Percentiles rank a stretch among this genome's conserved stretches.
Conservation (phyloP, 2,888 invertebrate species). For the Melangyna quadrimaculata region DNA sequence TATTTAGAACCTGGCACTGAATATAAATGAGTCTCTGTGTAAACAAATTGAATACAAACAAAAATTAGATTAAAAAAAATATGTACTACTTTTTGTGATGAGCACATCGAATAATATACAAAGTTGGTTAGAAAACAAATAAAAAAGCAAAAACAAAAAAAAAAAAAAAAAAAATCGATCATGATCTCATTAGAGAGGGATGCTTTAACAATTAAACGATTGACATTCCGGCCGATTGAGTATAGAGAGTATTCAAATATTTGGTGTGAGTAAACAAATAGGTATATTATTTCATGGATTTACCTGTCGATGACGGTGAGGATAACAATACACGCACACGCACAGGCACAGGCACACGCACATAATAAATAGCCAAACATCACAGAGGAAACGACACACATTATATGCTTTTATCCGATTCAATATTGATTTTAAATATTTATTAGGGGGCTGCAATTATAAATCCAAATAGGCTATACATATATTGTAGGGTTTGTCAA, state of each 20-base stretch:
- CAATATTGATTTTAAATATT: conserved; percentile 45
- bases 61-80: not conserved
- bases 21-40: conserved; percentile 48
- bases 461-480: not conserved
- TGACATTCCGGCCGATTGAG: conserved; percentile 34
- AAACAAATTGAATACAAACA: conserved; percentile 26
- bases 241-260: conserved; percentile 42
- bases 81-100: conserved; percentile 7
- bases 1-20: conserved; percentile 44
- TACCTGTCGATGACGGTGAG: conserved; percentile 17
- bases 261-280: conserved; percentile 37
- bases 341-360: not conserved
- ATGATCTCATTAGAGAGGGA: conserved; percentile 67
- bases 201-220: conserved; percentile 47
- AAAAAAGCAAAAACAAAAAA: not conserved
- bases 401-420: not conserved
- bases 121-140: not conserved
- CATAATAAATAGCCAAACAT: not conserved
- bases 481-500: not conserved
- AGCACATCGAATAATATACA: not conserved
- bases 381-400: not conserved
- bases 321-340: not conserved
- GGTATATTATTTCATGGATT: conserved; percentile 48
- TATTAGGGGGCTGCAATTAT: conserved; percentile 35
- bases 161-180: conserved; percentile 30